Conservation (phyloP, 2,797 vertebrate species). For the Sebastes flavidus region DNA sequence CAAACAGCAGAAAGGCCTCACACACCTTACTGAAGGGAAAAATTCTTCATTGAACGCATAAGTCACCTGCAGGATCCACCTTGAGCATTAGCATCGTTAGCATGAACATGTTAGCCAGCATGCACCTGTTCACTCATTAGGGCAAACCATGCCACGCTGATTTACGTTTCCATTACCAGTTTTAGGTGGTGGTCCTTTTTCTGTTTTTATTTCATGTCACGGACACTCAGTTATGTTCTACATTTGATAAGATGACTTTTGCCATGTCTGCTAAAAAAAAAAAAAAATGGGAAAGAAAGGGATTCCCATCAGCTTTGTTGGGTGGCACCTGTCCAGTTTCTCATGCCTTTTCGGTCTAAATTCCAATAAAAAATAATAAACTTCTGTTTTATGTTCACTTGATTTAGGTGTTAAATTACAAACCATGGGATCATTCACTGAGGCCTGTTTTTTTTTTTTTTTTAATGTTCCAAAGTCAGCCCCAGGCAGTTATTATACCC, state of each 20-base stretch:
- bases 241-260: background rate
- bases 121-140: background rate
- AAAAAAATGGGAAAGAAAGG: background rate
- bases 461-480: no score
- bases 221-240: background rate
- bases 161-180: no score
- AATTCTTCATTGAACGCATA: background rate
- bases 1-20: background rate
- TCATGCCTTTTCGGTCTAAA: background rate
- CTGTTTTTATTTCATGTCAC: no score
- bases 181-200: no score
- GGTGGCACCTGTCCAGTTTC: background rate
- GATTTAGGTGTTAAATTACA: background rate
- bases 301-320: background rate
- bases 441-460: background rate
- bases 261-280: no score
- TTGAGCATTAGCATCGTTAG: background rate
- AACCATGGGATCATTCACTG: background rate
- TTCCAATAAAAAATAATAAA: background rate
- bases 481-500: background rate
- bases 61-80: background rate
- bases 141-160: no score
- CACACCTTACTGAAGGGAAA: background rate
- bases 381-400: background rate
- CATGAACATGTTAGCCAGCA: background rate